A percentile compares a stretch with the other conserved stretches of the same genome.
These are phyloP conservation scores for Triplophysa dalaica DNA, from an alignment of 2,113 vertebrate species.

Conservation along the genomic window DNA sequence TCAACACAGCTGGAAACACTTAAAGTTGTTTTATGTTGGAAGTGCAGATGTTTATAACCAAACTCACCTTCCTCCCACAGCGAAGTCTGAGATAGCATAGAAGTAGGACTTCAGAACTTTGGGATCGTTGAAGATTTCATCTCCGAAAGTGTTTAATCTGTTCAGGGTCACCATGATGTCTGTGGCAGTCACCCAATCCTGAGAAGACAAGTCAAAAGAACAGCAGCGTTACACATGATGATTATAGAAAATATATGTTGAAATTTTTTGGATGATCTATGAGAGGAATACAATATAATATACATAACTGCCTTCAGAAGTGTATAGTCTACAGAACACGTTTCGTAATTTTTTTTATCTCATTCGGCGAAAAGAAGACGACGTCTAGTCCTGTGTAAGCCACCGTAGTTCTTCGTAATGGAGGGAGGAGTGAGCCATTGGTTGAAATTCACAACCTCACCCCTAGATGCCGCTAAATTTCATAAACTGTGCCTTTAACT, in stretches of 20 bases:
- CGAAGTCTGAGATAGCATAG: constrained; percentile 98
- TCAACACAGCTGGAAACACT: neutral
- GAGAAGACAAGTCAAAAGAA: constrained; percentile 27
- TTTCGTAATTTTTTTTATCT: too few relatives aligned
- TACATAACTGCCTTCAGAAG: too few relatives aligned
- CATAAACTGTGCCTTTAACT: neutral
- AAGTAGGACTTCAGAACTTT: constrained; percentile 99
- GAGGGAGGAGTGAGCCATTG: too few relatives aligned
- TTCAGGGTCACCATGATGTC: constrained; percentile 96
- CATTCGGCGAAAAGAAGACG: too few relatives aligned
- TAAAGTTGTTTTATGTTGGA: neutral
- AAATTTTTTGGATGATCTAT: too few relatives aligned
- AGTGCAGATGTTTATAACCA: neutral
- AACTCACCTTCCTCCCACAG: constrained; percentile 93
- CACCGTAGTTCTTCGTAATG: too few relatives aligned
- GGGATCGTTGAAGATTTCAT: constrained; percentile 97
- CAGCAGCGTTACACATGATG: neutral
- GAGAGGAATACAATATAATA: neutral
- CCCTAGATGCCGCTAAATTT: too few relatives aligned
- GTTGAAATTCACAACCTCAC: too few relatives aligned
- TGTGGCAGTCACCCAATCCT: constrained; percentile 98
- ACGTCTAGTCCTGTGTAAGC: too few relatives aligned
- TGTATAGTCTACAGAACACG: too few relatives aligned
- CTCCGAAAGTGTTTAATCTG: constrained; percentile 96
- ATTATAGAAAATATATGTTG: neutral